These are phyloP conservation scores for Lagorchestes hirsutus DNA, from an alignment of 2,797 vertebrate genomes.

Conservation along the genomic window DNA sequence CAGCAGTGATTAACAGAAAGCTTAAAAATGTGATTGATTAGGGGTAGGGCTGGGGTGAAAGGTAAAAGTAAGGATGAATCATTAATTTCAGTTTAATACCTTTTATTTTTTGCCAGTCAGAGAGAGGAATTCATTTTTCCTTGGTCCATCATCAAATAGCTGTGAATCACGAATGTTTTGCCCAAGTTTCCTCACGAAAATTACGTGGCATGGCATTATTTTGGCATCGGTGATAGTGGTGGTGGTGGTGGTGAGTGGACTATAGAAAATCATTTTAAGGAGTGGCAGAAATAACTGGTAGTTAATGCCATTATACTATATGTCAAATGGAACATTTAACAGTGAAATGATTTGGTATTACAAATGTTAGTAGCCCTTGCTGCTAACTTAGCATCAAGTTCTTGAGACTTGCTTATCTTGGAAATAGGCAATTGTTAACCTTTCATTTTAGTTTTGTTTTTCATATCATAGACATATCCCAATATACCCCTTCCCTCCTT, in stretches of 20 bases:
- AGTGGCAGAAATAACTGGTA: background rate
- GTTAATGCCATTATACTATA: background rate
- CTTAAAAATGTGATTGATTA: background rate
- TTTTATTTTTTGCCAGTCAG: background rate
- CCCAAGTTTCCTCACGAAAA: background rate
- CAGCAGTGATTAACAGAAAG: background rate
- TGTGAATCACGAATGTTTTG: background rate
- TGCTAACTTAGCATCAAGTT: background rate
- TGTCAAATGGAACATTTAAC: background rate
- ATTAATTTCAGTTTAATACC: background rate
- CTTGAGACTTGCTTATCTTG: background rate
- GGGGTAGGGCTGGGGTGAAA: background rate
- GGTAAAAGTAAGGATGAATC: background rate
- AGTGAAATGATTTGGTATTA: background rate
- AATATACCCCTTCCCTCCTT: background rate
- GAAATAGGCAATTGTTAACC: background rate
- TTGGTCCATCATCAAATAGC: background rate
- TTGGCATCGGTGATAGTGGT: background rate
- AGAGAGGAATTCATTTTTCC: background rate
- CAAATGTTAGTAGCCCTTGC: background rate
- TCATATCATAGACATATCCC: too few species aligned
- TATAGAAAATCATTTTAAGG: background rate
- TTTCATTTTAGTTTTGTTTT: background rate
- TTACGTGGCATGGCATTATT: background rate
- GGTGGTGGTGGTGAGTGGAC: background rate